Evolutionary conservation across 2,113 vertebrate species (phyloP), one percentile per base, ranked within the genome.

Genomic region (Larimichthys polyactis): DNA sequence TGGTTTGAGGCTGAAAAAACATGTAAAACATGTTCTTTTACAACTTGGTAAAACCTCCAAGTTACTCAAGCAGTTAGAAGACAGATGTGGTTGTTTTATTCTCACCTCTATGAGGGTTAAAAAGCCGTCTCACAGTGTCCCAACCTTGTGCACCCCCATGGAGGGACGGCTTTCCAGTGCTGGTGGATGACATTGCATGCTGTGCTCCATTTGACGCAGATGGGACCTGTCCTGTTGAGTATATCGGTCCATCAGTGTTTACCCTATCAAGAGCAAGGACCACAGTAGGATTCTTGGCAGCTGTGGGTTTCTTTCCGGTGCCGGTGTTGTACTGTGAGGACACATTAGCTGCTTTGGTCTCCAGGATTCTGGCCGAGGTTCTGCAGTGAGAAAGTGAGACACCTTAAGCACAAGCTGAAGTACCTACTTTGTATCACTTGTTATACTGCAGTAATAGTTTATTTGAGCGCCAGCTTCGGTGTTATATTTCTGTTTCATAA

Each of bases 331-430:
- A 55, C 32, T 90, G 93, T 16, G 82, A 81, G 64, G 87, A 85
- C 1, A 74, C 51, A 58, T 77, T 82, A 10, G 88, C 81, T 29
- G 91, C 82, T 91, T 94, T 94, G 76, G 87, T 93, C 85, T 96
- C 95, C 70, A 95, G 51, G 62, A 96, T 92, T 86, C 92, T 93
- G 55, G 95, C 95, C 0, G 95, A 96, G 4, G 95, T 96, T 92
- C 95, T 96, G 87, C 71, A 81, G 59, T 46, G 58, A 87, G 82
- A 55, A 7, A 89, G 66, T 44, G 32, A 67, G 20, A 60, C 3
- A 70, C 17, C 64, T 66, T 44, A 67, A 67, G n/a, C 19, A 24
- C 73, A 70, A 79, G 24, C 2, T 29, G 5, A 22, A 66, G 19
- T 10, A 71, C 14, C 3, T 43, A 20, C 32, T 20, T 15, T 64